Evolutionary conservation across 2,888 invertebrate genomes (phyloP).

Genomic region (Troides aeacus): DNA sequence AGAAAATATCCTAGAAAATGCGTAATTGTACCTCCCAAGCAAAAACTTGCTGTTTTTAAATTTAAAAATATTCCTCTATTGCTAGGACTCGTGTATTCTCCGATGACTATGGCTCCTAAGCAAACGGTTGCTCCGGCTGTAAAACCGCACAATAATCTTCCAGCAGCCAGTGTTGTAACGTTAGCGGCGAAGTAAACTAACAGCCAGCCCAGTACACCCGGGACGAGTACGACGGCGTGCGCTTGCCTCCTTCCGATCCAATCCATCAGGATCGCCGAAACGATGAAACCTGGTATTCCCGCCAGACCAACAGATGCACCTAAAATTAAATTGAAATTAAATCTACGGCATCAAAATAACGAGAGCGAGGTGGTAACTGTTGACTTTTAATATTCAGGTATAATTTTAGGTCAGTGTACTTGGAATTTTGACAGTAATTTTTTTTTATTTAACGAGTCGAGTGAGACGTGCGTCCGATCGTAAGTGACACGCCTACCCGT

Average conservation of each 20-base stretch:
- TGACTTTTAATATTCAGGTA: too few relatives aligned
- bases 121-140: conserved; percentile 45
- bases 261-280: conserved; percentile 51
- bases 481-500: too few relatives aligned
- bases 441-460: too few relatives aligned
- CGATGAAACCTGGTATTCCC: conserved; percentile 45
- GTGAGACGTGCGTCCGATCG: too few relatives aligned
- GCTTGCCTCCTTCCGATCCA: conserved; percentile 46
- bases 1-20: conserved; percentile 47
- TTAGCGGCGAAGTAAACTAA: conserved; percentile 45
- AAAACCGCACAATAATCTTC: conserved; percentile 48
- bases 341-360: not conserved
- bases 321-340: conserved; percentile 36
- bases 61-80: conserved; percentile 57
- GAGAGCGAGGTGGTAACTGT: too few relatives aligned
- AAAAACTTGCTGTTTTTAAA: conserved; percentile 51
- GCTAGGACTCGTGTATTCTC: conserved; percentile 56
- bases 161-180: conserved; percentile 44
- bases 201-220: conserved; percentile 50
- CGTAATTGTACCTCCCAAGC: conserved; percentile 47
- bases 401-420: too few relatives aligned
- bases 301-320: conserved; percentile 48
- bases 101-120: conserved; percentile 54
- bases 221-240: conserved; percentile 45
- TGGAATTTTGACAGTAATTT: too few relatives aligned